Conservation (phyloP, 2,888 invertebrate genomes). For the Hydraecia micacea region DNA sequence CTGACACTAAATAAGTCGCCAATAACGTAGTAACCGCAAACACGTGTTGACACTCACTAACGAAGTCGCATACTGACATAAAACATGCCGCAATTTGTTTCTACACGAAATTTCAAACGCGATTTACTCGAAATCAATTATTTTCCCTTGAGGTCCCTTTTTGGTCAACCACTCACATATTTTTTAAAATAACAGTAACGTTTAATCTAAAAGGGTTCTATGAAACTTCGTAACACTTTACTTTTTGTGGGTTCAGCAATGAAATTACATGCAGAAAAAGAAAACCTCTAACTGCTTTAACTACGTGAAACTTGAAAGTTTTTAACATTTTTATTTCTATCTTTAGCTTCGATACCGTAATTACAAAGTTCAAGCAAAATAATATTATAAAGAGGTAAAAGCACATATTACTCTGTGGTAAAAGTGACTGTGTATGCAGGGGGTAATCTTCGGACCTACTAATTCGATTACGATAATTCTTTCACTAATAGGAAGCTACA, state of each 20-base stretch:
- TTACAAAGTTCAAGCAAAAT: conserved; percentile 11
- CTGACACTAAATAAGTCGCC: no score
- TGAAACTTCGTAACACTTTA: conserved; percentile 11
- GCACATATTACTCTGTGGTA: no score
- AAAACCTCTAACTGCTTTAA: conserved; percentile 25
- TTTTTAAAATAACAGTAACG: no score
- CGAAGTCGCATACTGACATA: no score
- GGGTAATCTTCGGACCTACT: neutral
- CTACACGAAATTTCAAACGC: no score
- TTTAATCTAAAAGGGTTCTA: neutral
- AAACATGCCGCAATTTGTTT: no score
- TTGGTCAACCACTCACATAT: no score
- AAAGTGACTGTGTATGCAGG: neutral
- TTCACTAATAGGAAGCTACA: neutral
- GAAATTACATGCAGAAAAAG: conserved; percentile 12
- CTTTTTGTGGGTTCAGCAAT: conserved; percentile 8
- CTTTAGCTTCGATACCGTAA: conserved; percentile 7
- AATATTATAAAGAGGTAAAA: neutral
- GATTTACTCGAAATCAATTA: no score
- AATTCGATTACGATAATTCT: neutral
- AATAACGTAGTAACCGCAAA: no score
- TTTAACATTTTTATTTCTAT: conserved; percentile 23
- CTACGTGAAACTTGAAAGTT: no score
- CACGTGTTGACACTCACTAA: no score
- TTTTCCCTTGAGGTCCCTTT: no score